phyloP scores from a whole-genome alignment of 2,113 vertebrate genomes.

The Eulacestoma nigropectus region DNA sequence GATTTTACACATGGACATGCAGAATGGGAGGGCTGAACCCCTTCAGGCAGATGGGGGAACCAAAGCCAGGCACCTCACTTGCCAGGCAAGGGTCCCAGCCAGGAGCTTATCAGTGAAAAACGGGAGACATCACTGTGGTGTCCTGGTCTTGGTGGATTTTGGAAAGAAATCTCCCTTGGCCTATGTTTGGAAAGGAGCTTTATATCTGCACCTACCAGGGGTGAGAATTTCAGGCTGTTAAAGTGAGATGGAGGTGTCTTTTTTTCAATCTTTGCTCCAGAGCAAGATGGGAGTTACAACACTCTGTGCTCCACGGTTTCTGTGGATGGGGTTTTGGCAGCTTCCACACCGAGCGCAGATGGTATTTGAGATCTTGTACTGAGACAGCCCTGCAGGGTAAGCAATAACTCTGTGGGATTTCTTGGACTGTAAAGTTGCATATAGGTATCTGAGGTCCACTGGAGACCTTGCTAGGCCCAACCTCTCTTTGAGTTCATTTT shows the following conservation, averaged over 20 bases:
- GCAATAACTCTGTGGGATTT: not conserved
- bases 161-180: not conserved
- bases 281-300: not conserved
- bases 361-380: not conserved
- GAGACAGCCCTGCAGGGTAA: not conserved
- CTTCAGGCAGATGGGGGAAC: not conserved
- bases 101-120: not conserved
- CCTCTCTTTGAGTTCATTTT: not conserved
- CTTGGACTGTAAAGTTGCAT: not conserved
- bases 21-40: not conserved
- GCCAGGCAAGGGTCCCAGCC: rapidly evolving
- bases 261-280: not conserved
- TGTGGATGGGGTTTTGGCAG: not conserved
- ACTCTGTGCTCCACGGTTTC: not conserved
- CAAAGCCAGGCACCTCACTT: not conserved
- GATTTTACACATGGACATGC: not conserved
- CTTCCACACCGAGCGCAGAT: not conserved
- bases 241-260: not conserved
- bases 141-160: not conserved
- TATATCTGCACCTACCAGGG: not conserved
- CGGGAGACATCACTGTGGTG: not conserved
- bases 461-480: not conserved
- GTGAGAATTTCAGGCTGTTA: not conserved
- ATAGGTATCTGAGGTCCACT: not conserved
- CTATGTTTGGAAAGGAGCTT: not conserved